Evolutionary conservation across 2,888 invertebrate species (phyloP).

Genomic region (Scrobipalpa costella): DNA sequence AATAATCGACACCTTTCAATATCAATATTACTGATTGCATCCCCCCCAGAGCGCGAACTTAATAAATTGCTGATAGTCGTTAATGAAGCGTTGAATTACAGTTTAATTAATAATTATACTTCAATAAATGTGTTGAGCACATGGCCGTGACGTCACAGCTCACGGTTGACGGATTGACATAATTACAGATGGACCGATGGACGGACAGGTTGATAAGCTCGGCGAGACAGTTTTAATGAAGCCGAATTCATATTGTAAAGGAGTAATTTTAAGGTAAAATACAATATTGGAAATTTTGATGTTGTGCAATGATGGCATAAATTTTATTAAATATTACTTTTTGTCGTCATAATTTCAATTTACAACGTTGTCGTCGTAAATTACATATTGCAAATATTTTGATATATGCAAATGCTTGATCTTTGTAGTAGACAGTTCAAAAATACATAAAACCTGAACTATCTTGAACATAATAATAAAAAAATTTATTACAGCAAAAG

Average conservation of each 20-base stretch:
- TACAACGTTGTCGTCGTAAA: too few relatives aligned
- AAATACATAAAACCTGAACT: too few relatives aligned
- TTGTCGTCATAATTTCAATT: too few relatives aligned
- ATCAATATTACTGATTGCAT: background rate
- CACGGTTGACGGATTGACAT: constrained; percentile 21
- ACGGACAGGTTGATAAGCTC: constrained; percentile 4
- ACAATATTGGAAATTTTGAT: background rate
- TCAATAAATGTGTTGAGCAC: constrained; percentile 14
- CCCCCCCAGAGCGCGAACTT: background rate
- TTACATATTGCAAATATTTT: too few relatives aligned
- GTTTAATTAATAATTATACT: constrained; percentile 19
- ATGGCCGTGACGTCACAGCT: constrained; percentile 15
- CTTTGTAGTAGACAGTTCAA: too few relatives aligned
- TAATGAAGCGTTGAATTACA: constrained; percentile 24
- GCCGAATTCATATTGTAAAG: constrained; percentile 1
- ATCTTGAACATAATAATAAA: too few relatives aligned
- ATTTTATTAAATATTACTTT: too few relatives aligned
- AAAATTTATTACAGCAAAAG: too few relatives aligned
- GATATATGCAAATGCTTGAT: too few relatives aligned
- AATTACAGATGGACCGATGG: constrained; percentile 9
- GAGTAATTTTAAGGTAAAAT: constrained; percentile 1
- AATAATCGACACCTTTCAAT: background rate
- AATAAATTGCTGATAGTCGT: constrained; percentile 9
- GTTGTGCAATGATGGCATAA: background rate
- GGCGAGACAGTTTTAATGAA: background rate